Evolutionary conservation across 2,797 vertebrate genomes (phyloP), one percentile per base, ranked within the genome.

Genomic region (Varecia variegata): DNA sequence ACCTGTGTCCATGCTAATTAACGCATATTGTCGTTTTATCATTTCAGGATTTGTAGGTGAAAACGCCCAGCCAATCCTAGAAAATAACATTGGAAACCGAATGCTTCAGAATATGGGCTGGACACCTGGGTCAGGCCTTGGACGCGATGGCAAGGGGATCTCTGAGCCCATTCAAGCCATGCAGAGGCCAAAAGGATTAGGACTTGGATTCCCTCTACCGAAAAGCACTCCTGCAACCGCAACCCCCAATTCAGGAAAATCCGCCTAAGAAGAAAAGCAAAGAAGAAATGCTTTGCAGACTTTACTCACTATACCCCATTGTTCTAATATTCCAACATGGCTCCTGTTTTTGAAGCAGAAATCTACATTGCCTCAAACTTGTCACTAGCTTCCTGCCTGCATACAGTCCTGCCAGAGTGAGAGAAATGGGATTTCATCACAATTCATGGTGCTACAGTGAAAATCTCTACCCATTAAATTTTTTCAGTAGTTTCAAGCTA

Each of bases 81-180:
- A 99, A 93, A 98, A 98, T 32, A 99, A 99, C 98, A 98, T 99
- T 97, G 99, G 99, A 65, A 99, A 98, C 98, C 99, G 99, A 85
- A 99, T 99, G 99, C 98, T 99, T 83, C 99, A 99, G 98, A 99
- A 96, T 91, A 99, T 99, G 99, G 99, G 99, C 67, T 99, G 99
- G 99, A 99, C 94, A 50, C 99, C 99, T 0, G 99, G 99, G 68
- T 98, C 98, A 7, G 99, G 99, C 93, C 99, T 99, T 2, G 99
- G 99, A 68, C 99, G 99, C 1, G 99, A 99, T 0, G 99, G 99
- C 97, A 99, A 99, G 97, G 99, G 99, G 70, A 99, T 99, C 79
- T 98, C 99, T 0, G 99, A 99, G 98, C 99, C 99, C 3, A 96
- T 99, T 94, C 98, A 99, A 95, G 99, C 99, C 70, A 97, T 99